Evolutionary conservation across 2,888 invertebrate species (phyloP), one percentile per base, ranked within the genome.

Genomic region (Chironomus tentans): DNA sequence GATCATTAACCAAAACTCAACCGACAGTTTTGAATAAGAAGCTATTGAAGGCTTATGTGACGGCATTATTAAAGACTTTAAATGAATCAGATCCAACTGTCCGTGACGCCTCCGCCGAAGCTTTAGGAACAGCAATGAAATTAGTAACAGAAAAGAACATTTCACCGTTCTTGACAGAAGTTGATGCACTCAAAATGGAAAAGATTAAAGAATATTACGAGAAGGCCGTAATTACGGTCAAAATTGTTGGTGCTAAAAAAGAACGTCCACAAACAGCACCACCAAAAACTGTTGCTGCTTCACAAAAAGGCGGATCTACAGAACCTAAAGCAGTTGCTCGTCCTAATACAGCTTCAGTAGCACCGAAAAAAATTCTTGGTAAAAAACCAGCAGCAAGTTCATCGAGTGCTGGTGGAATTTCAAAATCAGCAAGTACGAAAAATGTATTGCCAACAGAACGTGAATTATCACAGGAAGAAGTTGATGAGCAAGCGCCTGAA

Each of bases 171-270:
- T 87, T 98, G 22, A 89, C 90, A 1, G 98, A 98, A 82, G 84
- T 98, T 0, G 98, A 99, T 82, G 88, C 89, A 62, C 84, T 97
- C 46, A 98, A 98, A 84, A 92, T 97, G 88, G 88, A 90, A 68
- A 98, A 97, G 86, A 92, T 98, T 69, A 95, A 95, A 83, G 98
- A 98, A 82, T 93, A 89, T 80, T 92, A 92, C 79, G 97, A 98
- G 72, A 97, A 97, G 84, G 96, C 96, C 48, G 93, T 94, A 72
- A 92, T 95, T 77, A 87, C 89, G 78, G 90, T 92, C 3, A 93
- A 93, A 83, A 84, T 89, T 13, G 21, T 21, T 13, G 87, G 87
- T 0, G 85, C 86, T 0, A 88, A 89, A 79, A 92, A 91, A 70
- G 79, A 82, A 13, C 81, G 84, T 0, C 84, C 84, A 12, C 68